Conservation (phyloP, 2,888 invertebrate genomes). For the Spicauda simplicius region DNA sequence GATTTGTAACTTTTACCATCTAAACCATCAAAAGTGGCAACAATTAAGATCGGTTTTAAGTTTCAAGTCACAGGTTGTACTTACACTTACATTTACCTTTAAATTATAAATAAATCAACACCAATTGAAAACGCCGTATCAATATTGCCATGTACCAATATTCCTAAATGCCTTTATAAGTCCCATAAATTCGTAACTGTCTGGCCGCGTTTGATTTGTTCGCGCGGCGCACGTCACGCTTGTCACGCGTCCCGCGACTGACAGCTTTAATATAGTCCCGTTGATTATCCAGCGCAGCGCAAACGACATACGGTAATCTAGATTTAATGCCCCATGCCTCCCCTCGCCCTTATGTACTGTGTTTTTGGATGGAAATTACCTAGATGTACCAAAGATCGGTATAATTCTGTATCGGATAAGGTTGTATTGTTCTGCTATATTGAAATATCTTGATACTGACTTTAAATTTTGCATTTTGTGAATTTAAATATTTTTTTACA, state of each 20-base stretch:
- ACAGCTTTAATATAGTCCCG: constrained; percentile 82
- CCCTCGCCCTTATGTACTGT: constrained; percentile 58
- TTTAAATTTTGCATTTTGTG: too few species aligned
- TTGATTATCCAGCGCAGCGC: constrained; percentile 77
- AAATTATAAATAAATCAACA: neutral
- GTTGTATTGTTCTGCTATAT: too few species aligned
- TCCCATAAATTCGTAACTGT: constrained; percentile 37
- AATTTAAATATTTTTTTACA: too few species aligned
- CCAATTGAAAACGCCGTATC: neutral
- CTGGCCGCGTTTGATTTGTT: constrained; percentile 59
- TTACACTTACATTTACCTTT: too few species aligned
- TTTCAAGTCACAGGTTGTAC: too few species aligned
- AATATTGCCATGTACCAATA: constrained; percentile 6
- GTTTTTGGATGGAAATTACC: neutral
- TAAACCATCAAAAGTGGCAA: too few species aligned
- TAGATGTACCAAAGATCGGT: too few species aligned
- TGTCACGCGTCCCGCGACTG: constrained; percentile 77
- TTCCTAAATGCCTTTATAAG: constrained; percentile 32
- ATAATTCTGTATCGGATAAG: too few species aligned
- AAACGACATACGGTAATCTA: constrained; percentile 81
- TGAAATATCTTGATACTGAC: too few species aligned
- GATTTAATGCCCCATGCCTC: constrained; percentile 76
- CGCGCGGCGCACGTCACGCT: constrained; percentile 56
- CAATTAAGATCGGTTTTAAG: too few species aligned
- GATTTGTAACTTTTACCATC: too few species aligned